phyloP scores from a whole-genome alignment of 2,797 vertebrate genomes.

The Scyliorhinus canicula region DNA sequence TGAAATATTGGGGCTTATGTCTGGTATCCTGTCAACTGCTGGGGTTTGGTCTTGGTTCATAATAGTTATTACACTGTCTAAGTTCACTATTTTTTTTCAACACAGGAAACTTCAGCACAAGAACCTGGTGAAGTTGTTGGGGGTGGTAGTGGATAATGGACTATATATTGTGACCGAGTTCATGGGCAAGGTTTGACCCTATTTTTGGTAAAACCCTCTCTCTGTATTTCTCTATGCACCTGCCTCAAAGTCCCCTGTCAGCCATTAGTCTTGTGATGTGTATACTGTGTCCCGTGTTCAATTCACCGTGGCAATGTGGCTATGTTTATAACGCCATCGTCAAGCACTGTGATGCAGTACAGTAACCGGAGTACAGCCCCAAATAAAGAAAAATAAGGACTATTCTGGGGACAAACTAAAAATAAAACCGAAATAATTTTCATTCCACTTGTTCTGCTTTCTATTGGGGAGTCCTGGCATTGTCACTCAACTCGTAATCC shows the following conservation, averaged over 20 bases:
- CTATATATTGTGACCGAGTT: slow-evolving; percentile 85
- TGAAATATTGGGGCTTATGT: no score
- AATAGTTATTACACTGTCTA: no score
- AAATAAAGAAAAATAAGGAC: background rate
- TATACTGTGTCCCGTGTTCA: background rate
- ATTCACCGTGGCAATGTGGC: background rate
- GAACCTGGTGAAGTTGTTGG: slow-evolving; percentile 77
- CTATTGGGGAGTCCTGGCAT: background rate
- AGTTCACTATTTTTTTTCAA: background rate
- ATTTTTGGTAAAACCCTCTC: background rate
- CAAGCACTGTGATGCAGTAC: background rate
- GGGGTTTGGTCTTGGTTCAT: no score
- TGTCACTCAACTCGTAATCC: no score
- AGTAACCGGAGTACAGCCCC: no score
- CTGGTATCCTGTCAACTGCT: no score
- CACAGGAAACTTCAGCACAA: slow-evolving; percentile 78
- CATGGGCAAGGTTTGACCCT: slow-evolving; percentile 73
- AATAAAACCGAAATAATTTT: background rate
- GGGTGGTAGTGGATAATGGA: slow-evolving; percentile 80
- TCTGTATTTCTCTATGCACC: slow-evolving; percentile 36
- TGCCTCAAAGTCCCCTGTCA: background rate
- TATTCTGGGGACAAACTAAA: background rate
- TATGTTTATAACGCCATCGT: background rate
- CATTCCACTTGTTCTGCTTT: background rate
- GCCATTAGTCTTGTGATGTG: background rate